Evolutionary conservation across 2,888 invertebrate genomes (phyloP).

Genomic region (Ligdia adustata): DNA sequence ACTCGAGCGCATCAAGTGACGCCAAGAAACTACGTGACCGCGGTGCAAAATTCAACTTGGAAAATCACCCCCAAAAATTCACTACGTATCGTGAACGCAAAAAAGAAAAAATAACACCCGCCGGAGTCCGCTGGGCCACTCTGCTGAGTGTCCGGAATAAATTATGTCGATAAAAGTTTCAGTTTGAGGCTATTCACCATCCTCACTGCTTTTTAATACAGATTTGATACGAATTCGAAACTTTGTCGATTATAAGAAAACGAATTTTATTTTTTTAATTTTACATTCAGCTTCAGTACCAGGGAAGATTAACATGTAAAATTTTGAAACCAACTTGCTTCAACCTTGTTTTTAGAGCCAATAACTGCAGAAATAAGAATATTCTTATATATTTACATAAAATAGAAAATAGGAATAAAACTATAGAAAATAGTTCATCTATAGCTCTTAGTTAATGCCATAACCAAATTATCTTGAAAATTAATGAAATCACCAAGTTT

Average conservation of each 20-base stretch:
- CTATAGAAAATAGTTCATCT: too few species aligned
- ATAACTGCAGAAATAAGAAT: too few species aligned
- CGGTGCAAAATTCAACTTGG: constrained; percentile 68
- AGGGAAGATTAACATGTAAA: too few species aligned
- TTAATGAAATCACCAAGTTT: constrained; percentile 17
- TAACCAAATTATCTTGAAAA: background rate
- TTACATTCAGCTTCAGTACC: too few species aligned
- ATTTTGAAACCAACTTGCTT: too few species aligned
- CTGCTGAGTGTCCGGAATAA: constrained; percentile 71
- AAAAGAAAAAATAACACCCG: constrained; percentile 69
- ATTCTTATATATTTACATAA: too few species aligned
- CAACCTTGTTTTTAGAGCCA: too few species aligned
- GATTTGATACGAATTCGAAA: constrained; percentile 56
- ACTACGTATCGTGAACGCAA: constrained; percentile 61
- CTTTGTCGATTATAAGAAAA: constrained; percentile 36
- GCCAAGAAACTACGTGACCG: constrained; percentile 78
- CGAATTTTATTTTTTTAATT: too few species aligned
- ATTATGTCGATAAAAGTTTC: constrained; percentile 78
- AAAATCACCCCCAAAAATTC: constrained; percentile 66
- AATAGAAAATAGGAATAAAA: too few species aligned
- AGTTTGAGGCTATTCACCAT: constrained; percentile 60
- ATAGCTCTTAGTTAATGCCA: background rate
- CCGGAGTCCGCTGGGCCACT: constrained; percentile 58
- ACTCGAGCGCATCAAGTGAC: constrained; percentile 76
- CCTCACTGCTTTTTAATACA: constrained; percentile 54